A percentile compares a stretch with the other conserved stretches of the same genome.
Conservation (phyloP, 2,888 invertebrate species). For the Diarsia brunnea region DNA sequence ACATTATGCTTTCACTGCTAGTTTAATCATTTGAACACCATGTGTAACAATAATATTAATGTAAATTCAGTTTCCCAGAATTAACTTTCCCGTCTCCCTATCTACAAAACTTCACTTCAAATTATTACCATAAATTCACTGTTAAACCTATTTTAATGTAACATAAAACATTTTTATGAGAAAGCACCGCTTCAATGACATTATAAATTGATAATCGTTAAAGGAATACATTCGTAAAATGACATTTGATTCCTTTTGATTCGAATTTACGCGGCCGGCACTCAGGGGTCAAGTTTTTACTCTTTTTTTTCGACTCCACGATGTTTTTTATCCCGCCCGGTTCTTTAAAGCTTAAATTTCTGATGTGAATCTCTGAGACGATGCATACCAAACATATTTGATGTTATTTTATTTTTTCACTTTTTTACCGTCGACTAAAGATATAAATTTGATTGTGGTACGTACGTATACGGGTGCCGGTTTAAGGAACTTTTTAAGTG, state of each 20-base stretch:
- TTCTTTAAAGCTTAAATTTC: constrained; percentile 88
- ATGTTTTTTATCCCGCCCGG: constrained; percentile 80
- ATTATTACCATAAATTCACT: constrained; percentile 45
- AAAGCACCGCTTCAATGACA: constrained; percentile 70
- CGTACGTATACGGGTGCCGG: constrained; percentile 73
- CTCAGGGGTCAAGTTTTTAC: constrained; percentile 79
- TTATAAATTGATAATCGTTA: constrained; percentile 79
- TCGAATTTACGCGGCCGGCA: constrained; percentile 87
- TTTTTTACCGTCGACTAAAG: constrained; percentile 76
- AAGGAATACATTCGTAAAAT: constrained; percentile 80
- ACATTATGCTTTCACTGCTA: background rate
- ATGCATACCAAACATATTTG: constrained; percentile 90
- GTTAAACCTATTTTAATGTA: constrained; percentile 58
- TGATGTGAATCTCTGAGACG: constrained; percentile 88
- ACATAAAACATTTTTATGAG: constrained; percentile 71
- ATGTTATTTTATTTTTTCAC: constrained; percentile 82
- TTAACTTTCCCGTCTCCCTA: constrained; percentile 18
- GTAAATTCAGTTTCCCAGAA: constrained; percentile 1
- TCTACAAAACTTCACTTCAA: constrained; percentile 22
- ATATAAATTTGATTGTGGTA: constrained; percentile 84
- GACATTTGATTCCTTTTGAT: constrained; percentile 89
- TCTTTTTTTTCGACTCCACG: constrained; percentile 70
- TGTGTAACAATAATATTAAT: constrained; percentile 1
- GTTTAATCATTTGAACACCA: background rate
- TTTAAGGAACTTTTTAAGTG: constrained; percentile 67